Percentiles rank a stretch among this genome's conserved stretches.
phyloP scores from a whole-genome alignment of 2,113 vertebrate genomes.

The Anolis carolinensis region DNA sequence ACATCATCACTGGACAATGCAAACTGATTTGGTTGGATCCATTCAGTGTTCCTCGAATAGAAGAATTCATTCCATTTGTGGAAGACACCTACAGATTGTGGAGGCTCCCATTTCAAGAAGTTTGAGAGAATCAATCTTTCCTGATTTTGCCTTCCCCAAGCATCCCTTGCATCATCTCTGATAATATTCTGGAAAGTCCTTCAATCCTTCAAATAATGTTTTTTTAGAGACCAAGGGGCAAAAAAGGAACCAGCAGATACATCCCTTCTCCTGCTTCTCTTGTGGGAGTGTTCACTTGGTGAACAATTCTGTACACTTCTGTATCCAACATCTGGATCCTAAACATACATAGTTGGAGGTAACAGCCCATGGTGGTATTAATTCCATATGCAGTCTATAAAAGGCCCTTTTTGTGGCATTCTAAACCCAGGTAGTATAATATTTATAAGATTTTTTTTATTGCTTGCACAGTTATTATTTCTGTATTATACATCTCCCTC shows the following conservation, averaged over 20 bases:
- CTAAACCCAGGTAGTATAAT: background rate
- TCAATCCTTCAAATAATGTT: background rate
- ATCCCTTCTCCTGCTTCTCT: background rate
- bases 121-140: background rate
- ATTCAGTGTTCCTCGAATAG: background rate
- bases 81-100: background rate
- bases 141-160: background rate
- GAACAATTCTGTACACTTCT: background rate
- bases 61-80: background rate
- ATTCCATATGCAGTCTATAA: background rate
- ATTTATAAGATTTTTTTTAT: background rate
- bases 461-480: background rate
- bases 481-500: background rate
- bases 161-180: background rate
- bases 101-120: background rate
- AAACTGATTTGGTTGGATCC: slow-evolving; percentile 15
- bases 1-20: slow-evolving; percentile 28
- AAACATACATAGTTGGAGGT: background rate
- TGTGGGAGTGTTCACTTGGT: background rate
- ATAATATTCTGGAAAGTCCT: background rate
- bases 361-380: background rate
- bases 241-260: background rate
- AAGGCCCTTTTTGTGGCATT: background rate
- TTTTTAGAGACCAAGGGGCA: background rate
- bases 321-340: slow-evolving; percentile 19